phyloP scores from a whole-genome alignment of 2,888 invertebrate species.

The Brassicogethes aeneus region DNA sequence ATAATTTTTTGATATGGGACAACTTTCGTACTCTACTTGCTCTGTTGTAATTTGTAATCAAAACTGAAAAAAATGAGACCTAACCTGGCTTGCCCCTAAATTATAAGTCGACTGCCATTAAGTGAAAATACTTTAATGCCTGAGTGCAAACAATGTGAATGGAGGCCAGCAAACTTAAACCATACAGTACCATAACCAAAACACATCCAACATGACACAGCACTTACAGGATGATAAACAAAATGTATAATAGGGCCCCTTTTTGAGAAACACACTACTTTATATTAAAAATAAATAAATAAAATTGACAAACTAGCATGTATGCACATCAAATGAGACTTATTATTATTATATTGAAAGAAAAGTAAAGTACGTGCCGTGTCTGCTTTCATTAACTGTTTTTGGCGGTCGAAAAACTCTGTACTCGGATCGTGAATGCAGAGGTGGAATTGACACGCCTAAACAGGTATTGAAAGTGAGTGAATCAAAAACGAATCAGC shows the following conservation, averaged over 20 bases:
- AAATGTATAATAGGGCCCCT: background rate
- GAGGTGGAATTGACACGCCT: too few species aligned
- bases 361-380: background rate
- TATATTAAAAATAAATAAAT: too few species aligned
- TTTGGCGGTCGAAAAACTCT: background rate
- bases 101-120: constrained; percentile 23
- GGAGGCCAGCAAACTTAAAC: constrained; percentile 57
- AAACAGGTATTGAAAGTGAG: background rate
- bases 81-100: constrained; percentile 31
- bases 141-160: constrained; percentile 85
- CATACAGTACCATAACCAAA: constrained; percentile 27
- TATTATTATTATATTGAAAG: too few species aligned
- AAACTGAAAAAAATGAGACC: constrained; percentile 15
- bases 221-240: background rate
- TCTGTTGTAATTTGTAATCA: constrained; percentile 15
- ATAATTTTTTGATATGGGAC: constrained; percentile 27
- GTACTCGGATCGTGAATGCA: too few species aligned
- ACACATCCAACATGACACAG: background rate
- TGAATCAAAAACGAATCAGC: constrained; percentile 31
- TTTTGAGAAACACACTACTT: too few species aligned
- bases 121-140: constrained; percentile 24
- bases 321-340: constrained; percentile 1
- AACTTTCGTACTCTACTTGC: constrained; percentile 19
- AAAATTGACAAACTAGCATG: background rate
- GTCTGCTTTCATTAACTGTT: background rate